Base-by-base conservation (phyloP, 2,888 invertebrate species). In the Leistus spinibarbis region DNA sequence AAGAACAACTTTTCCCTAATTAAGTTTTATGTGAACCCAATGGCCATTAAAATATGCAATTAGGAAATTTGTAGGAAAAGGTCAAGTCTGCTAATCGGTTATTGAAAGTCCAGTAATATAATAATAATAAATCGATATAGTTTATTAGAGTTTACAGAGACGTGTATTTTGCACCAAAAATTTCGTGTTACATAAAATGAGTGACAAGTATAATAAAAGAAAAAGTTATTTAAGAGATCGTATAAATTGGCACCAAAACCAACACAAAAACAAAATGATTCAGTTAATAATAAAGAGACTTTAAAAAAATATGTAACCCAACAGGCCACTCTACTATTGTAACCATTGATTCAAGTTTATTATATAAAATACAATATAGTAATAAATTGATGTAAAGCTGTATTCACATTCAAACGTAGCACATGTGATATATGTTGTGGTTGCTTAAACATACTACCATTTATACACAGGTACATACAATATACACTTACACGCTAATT, bases 201-300 rank as follows among this genome's bases (percentile, higher is more conserved):
- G 54, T 69, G 63, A 75, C 69, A 40, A 40, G 7, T 40, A 40
- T 40, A 40, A 40, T 40, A 40, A 75, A 69, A n/a, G n/a, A n/a
- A 75, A 69, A 75, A 56, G 75, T 73, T 73, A 73, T 73, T 73
- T 40, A 73, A 75, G 75, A 75, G 75, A 75, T 75, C 75, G 75
- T 73, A 75, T 54, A 40, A 40, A 75, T 75, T 75, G 75, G 75
- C 75, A 75, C 75, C 75, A 75, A 75, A 75, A 75, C 75, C 75
- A 75, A 75, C 75, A 68, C 68, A 75, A 75, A 53, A 67, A 73
- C 54, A 20, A 67, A 65, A 73, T 40, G 7, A 40, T 40, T 40
- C 10, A 40, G 7, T 40, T 40, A 40, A 40, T 40, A 40, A 40
- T 40, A 40, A n/a, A 40, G 5, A 40, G 40, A 40, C 13, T 40